Evolutionary conservation across 2,113 vertebrate genomes (phyloP).

Genomic region (Seriola dumerili): DNA sequence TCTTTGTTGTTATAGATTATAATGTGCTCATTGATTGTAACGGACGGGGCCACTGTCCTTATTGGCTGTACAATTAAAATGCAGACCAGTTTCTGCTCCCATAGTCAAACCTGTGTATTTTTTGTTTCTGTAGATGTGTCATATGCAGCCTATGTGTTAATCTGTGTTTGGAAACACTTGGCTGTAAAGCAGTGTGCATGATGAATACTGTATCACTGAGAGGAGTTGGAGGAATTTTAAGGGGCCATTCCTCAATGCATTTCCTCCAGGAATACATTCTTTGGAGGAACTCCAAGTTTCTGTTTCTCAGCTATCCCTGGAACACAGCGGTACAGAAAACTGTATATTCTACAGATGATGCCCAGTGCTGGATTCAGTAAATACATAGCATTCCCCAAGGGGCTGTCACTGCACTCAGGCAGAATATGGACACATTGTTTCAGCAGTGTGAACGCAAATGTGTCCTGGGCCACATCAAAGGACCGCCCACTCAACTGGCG

Average conservation of each 20-base stretch:
- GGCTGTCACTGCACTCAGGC: background rate
- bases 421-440: too few species aligned
- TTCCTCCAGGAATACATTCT: constrained; percentile 12
- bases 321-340: constrained; percentile 2
- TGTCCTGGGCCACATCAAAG: too few species aligned
- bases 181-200: background rate
- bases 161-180: background rate
- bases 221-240: constrained; percentile 23
- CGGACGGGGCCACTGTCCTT: constrained; percentile 34
- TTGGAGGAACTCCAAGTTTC: constrained; percentile 26
- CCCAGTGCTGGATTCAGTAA: background rate
- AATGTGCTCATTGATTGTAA: constrained; percentile 72
- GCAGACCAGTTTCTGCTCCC: constrained; percentile 42
- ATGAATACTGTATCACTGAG: background rate
- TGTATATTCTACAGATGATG: background rate
- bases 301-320: background rate
- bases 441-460: too few species aligned
- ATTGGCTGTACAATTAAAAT: constrained; percentile 66
- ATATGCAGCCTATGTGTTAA: background rate
- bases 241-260: background rate
- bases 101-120: constrained; percentile 27
- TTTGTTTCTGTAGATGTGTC: constrained; percentile 24
- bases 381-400: background rate
- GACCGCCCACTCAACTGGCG: too few species aligned
- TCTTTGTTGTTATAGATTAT: constrained; percentile 62